Evolutionary conservation across 1,140 invertebrate species (phyloP), one percentile per base, ranked within the genome.

Genomic region (Helicoverpa armigera): DNA sequence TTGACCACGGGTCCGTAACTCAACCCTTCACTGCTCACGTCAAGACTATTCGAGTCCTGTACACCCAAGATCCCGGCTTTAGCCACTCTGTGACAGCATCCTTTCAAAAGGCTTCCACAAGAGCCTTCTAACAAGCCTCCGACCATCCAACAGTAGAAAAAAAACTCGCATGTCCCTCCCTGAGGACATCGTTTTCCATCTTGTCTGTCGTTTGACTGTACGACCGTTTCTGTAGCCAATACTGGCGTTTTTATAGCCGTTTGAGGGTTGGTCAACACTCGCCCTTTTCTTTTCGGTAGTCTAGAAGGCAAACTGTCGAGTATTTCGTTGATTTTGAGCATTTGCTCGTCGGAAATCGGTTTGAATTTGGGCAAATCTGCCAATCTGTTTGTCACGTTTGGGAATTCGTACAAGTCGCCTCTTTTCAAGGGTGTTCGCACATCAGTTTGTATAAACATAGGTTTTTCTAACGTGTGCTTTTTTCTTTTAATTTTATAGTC

Each of bases 101-200:
- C 98, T 90, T 97, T 98, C 83, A 99, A 96, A 88, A 99, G 96
- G 80, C 97, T 96, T 87, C 97, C 97, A 94, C 98, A 99, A 87
- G 97, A 96, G 87, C 97, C 97, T 89, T 98, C 98, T 87, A 99
- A 96, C 81, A 98, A 96, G 80, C 98, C 98, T 82, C 98, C 98
- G 61, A 97, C 96, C 96, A 99, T 96, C 98, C 98, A 99, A 95
- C 98, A 98, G 90, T 97, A 97, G 85, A 99, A 96, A 96, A 98
- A 98, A 95, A 98, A 98, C 95, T 99, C 98, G 94, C 98, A 99
- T 84, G 96, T 97, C 60, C 98, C 97, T 85, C 97, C 97, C 87
- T 97, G 96, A 29, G 95, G 91, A 83, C 96, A 96, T 43, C 35
- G 18, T 35, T 91, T 94, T 77, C 95, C 92, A 74, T 95, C 95